A percentile compares a stretch with the other conserved stretches of the same genome.
Evolutionary conservation across 2,113 vertebrate genomes (phyloP).

Genomic region (Channa maculata): DNA sequence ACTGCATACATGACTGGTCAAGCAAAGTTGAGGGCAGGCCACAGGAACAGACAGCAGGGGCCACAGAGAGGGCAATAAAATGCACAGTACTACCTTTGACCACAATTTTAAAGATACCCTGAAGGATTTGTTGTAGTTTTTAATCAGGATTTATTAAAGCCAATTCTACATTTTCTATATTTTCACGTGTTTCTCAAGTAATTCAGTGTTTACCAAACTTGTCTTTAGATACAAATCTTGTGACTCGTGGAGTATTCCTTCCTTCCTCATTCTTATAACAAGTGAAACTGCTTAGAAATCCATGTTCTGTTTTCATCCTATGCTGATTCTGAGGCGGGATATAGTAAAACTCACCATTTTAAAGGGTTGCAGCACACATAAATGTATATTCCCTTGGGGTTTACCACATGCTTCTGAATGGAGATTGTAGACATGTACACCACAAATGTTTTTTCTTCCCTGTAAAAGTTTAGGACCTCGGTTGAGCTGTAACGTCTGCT

Average conservation of each 20-base stretch:
- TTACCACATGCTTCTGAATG: conserved; percentile 58
- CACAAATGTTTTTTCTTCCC: conserved; percentile 24
- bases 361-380: conserved; percentile 1
- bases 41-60: conserved; percentile 43
- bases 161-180: neutral
- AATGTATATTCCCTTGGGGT: conserved; percentile 34
- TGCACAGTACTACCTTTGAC: conserved; percentile 66
- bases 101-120: conserved; percentile 34
- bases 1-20: conserved; percentile 73
- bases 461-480: conserved; percentile 13
- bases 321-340: conserved; percentile 4
- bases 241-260: neutral
- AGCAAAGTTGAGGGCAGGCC: conserved; percentile 59
- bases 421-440: conserved; percentile 34
- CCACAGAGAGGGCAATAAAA: conserved; percentile 49
- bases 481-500: conserved; percentile 50
- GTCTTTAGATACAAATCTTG: neutral
- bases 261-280: neutral
- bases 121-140: conserved; percentile 25
- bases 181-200: neutral
- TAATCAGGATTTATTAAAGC: conserved; percentile 23
- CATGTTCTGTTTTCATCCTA: neutral
- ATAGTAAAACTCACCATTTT: conserved; percentile 17
- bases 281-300: neutral
- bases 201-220: neutral